Percentiles rank a stretch among this genome's conserved stretches.
Evolutionary conservation across 2,113 vertebrate genomes (phyloP).

Genomic region (Channa maculata): DNA sequence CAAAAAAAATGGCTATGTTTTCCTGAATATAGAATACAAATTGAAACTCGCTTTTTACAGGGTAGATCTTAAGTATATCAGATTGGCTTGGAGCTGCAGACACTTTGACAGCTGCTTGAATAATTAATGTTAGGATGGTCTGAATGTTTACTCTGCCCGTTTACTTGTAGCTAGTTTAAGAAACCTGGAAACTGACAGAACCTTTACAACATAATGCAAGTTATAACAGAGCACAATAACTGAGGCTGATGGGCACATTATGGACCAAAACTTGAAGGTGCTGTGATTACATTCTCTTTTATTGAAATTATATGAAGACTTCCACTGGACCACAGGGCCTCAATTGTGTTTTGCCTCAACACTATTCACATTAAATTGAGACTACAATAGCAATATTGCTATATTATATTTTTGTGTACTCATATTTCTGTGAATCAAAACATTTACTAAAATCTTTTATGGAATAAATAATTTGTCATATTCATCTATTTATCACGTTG

Average conservation of each 20-base stretch:
- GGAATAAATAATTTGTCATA: neutral
- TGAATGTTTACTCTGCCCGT: neutral
- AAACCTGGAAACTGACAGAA: too few species aligned
- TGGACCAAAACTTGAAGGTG: slow-evolving; percentile 14
- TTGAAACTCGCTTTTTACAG: neutral
- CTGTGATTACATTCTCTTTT: slow-evolving; percentile 1
- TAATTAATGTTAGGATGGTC: neutral
- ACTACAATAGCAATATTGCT: slow-evolving; percentile 1
- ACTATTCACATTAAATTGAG: neutral
- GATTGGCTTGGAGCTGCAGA: neutral
- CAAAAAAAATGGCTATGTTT: neutral
- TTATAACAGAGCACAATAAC: neutral
- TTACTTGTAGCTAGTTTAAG: too few species aligned
- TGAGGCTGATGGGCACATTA: neutral
- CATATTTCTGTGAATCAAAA: slow-evolving; percentile 37
- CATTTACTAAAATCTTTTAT: slow-evolving; percentile 41
- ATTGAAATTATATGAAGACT: neutral
- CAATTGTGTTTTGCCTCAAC: neutral
- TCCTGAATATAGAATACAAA: neutral
- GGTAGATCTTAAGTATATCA: neutral
- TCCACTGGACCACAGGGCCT: neutral
- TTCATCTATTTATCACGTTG: too few species aligned
- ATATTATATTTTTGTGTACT: slow-evolving; percentile 9
- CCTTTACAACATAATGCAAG: neutral
- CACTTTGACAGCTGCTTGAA: neutral